These are phyloP conservation scores for Dendrolimus houi DNA, from an alignment of 2,888 invertebrate species.

Conservation along the genomic window DNA sequence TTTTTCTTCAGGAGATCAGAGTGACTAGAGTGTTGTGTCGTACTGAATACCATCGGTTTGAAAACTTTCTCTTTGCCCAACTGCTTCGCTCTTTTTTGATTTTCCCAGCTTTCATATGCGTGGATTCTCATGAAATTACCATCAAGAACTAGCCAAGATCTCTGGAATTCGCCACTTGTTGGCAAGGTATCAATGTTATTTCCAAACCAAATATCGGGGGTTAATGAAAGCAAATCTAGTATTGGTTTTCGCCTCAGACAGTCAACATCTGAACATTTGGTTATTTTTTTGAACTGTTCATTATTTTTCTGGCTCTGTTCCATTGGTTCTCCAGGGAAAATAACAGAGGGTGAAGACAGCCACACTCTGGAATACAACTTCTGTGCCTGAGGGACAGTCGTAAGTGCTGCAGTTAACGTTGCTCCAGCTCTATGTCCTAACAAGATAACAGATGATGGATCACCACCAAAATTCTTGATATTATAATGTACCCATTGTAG, in stretches of 20 bases:
- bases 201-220: conserved; percentile 83
- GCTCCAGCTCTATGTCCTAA: conserved; percentile 92
- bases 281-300: conserved; percentile 75
- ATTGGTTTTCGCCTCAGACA: conserved; percentile 75
- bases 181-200: conserved; percentile 78
- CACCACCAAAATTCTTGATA: conserved; percentile 90
- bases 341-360: conserved; percentile 86
- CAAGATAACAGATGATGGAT: conserved; percentile 85
- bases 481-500: conserved; percentile 89
- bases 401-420: conserved; percentile 86
- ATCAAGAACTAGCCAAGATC: conserved; percentile 87
- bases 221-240: conserved; percentile 79
- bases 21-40: conserved; percentile 84
- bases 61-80: conserved; percentile 59
- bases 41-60: conserved; percentile 80
- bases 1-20: conserved; percentile 77
- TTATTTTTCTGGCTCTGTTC: conserved; percentile 78
- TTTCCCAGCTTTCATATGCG: conserved; percentile 80
- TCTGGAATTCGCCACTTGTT: conserved; percentile 77
- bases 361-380: conserved; percentile 85
- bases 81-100: conserved; percentile 48
- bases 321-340: conserved; percentile 81
- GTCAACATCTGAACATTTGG: conserved; percentile 72
- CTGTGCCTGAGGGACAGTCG: conserved; percentile 75
- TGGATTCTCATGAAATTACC: conserved; percentile 81